Conservation (phyloP, 2,113 vertebrate species). For the Toxotes jaculatrix region DNA sequence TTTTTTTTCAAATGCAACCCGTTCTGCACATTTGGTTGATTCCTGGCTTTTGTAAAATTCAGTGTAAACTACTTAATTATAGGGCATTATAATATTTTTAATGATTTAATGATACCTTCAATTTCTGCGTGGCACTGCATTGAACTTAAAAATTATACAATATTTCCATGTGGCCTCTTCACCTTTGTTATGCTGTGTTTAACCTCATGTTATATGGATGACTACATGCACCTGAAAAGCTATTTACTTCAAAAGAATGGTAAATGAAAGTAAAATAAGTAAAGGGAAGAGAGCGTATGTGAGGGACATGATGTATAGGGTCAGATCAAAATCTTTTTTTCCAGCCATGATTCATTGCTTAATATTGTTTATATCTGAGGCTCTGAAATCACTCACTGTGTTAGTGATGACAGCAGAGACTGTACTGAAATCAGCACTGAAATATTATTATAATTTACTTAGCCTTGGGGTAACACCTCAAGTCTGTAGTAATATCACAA, state of each 20-base stretch:
- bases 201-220: neutral
- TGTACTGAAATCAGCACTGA: neutral
- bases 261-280: neutral
- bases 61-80: too few species aligned
- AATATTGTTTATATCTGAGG: constrained; percentile 4
- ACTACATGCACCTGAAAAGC: neutral
- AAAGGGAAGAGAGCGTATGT: constrained; percentile 1
- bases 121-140: neutral
- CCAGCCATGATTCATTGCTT: neutral
- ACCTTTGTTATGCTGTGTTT: neutral
- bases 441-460: neutral
- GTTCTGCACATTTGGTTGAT: neutral
- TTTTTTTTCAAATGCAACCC: neutral
- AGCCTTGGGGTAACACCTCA: neutral
- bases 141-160: neutral
- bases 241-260: neutral
- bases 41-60: too few species aligned
- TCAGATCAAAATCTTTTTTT: constrained; percentile 21
- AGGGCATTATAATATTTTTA: too few species aligned
- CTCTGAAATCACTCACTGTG: neutral
- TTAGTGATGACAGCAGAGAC: neutral
- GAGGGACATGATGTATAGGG: constrained; percentile 7
- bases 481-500: neutral
- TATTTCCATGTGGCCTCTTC: neutral
- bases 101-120: too few species aligned